phyloP scores from a whole-genome alignment of 2,113 vertebrate genomes.

The Zootoca vivipara region DNA sequence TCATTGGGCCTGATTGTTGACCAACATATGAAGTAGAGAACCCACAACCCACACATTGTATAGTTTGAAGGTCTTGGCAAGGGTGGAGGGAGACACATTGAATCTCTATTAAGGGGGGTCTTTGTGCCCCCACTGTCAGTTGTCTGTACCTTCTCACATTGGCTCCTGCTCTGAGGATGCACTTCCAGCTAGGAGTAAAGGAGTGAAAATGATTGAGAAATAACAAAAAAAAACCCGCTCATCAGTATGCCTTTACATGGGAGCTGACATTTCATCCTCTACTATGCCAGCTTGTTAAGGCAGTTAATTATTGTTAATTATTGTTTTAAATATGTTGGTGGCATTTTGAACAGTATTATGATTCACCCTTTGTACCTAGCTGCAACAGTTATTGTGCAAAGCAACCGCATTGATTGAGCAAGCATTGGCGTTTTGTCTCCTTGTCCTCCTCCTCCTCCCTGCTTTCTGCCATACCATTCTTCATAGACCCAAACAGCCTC shows the following conservation, averaged over 20 bases:
- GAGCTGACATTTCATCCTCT: constrained; percentile 23
- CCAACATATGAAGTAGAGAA: not conserved
- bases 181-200: not conserved
- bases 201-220: not conserved
- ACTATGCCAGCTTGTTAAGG: constrained; percentile 7
- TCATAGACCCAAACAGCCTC: not conserved
- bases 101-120: not conserved
- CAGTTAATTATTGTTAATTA: constrained; percentile 34
- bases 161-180: not conserved
- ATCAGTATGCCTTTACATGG: constrained; percentile 22
- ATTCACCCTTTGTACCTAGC: constrained; percentile 33
- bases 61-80: not conserved
- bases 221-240: constrained; percentile 1
- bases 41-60: not conserved
- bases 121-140: not conserved
- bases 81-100: not conserved
- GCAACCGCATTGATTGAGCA: constrained; percentile 3
- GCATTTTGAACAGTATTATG: constrained; percentile 7
- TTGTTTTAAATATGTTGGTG: constrained; percentile 29
- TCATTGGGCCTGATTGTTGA: not conserved
- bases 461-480: not conserved
- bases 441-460: not conserved
- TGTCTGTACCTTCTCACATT: not conserved
- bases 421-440: not conserved
- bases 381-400: constrained; percentile 18